Conservation (phyloP, 2,797 vertebrate genomes). For the Urosaurus nigricauda region DNA sequence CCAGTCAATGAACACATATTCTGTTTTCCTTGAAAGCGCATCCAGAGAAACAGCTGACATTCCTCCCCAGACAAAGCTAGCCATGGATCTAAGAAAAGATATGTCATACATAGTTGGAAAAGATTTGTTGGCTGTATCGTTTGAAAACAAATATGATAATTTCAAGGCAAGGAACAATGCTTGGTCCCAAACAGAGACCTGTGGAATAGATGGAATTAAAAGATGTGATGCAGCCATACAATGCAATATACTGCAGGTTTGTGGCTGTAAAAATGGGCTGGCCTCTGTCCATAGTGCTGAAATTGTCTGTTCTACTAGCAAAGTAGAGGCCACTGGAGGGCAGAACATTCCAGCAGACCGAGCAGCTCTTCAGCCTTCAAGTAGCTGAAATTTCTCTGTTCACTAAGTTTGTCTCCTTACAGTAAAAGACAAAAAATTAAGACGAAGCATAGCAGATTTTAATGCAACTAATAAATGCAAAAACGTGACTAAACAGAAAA, state of each 20-base stretch:
- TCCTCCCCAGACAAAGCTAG: slow-evolving; percentile 21
- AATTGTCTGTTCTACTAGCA: not conserved
- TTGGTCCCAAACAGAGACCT: slow-evolving; percentile 81
- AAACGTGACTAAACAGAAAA: not conserved
- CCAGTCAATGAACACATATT: not conserved
- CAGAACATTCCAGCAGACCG: slow-evolving; percentile 64
- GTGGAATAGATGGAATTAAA: not conserved
- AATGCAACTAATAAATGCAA: slow-evolving; percentile 35
- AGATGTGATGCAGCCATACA: slow-evolving; percentile 82
- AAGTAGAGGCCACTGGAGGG: slow-evolving; percentile 73
- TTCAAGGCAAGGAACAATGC: slow-evolving; percentile 54
- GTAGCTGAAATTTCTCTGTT: not conserved
- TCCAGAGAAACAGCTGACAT: slow-evolving; percentile 10
- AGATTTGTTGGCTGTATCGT: slow-evolving; percentile 17
- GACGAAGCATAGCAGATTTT: slow-evolving; percentile 50
- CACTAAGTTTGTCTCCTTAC: slow-evolving; percentile 8
- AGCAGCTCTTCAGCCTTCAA: not conserved
- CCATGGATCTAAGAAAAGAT: slow-evolving; percentile 16
- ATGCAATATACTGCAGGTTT: slow-evolving; percentile 68
- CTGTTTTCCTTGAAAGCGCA: slow-evolving; percentile 15
- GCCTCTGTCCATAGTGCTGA: slow-evolving; percentile 21
- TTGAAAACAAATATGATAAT: slow-evolving; percentile 13
- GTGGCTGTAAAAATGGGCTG: slow-evolving; percentile 45
- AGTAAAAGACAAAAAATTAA: slow-evolving; percentile 36
- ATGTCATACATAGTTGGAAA: slow-evolving; percentile 16